Evolutionary conservation across 2,888 invertebrate species (phyloP).

Genomic region (Leuctra nigra): DNA sequence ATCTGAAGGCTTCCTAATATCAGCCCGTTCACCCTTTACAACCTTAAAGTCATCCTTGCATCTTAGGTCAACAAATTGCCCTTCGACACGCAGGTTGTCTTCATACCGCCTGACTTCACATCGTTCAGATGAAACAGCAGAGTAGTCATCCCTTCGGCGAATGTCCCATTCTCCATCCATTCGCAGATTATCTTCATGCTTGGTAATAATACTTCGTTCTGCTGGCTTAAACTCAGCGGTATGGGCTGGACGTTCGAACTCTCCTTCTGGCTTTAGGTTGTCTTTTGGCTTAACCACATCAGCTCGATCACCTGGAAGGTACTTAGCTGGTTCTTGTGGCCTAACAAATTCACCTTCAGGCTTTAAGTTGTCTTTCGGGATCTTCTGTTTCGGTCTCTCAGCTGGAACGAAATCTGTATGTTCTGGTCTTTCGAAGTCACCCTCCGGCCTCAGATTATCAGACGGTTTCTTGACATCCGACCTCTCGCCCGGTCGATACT

Average conservation of each 20-base stretch:
- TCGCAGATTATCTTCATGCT: conserved; percentile 33
- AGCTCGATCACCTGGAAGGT: conserved; percentile 30
- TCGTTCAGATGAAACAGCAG: conserved; percentile 40
- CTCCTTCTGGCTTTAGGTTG: conserved; percentile 42
- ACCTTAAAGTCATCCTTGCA: conserved; percentile 33
- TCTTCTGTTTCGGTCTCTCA: conserved; percentile 32
- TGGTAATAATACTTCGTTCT: conserved; percentile 35
- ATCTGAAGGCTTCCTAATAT: conserved; percentile 43
- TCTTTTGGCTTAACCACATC: conserved; percentile 32
- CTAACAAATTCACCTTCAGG: conserved; percentile 42
- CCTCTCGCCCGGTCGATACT: conserved; percentile 29
- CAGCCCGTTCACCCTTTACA: conserved; percentile 38
- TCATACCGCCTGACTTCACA: conserved; percentile 31
- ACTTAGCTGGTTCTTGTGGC: conserved; percentile 41
- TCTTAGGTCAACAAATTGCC: conserved; percentile 34
- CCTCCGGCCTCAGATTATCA: conserved; percentile 33
- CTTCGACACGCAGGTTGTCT: conserved; percentile 42
- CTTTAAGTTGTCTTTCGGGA: conserved; percentile 37
- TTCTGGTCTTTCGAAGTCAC: conserved; percentile 38
- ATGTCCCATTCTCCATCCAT: conserved; percentile 41
- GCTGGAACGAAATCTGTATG: conserved; percentile 35
- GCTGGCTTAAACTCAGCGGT: conserved; percentile 36
- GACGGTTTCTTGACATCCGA: conserved; percentile 32
- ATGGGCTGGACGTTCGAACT: conserved; percentile 36
- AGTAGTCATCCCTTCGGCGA: conserved; percentile 50